Evolutionary conservation across 2,888 invertebrate species (phyloP).

Genomic region (Ypsolopha sequella): DNA sequence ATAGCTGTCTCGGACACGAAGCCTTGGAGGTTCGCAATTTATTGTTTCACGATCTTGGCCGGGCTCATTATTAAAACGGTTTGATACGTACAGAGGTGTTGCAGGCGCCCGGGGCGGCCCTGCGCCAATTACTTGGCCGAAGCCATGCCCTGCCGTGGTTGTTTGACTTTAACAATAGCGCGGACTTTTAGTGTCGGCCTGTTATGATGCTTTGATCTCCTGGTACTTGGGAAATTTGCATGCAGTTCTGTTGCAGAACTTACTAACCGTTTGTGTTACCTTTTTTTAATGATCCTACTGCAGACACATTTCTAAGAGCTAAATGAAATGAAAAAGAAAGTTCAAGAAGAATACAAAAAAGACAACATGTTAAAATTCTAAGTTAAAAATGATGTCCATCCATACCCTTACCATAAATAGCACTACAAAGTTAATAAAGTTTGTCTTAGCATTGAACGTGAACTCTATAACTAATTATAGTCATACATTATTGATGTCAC

Average conservation of each 20-base stretch:
- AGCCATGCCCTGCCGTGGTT: constrained; percentile 36
- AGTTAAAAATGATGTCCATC: too few species aligned
- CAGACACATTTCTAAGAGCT: too few species aligned
- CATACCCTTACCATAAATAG: too few species aligned
- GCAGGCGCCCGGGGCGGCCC: constrained; percentile 56
- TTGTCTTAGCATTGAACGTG: too few species aligned
- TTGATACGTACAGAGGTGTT: constrained; percentile 68
- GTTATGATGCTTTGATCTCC: constrained; percentile 20
- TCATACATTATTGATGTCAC: constrained; percentile 7
- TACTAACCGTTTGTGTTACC: too few species aligned
- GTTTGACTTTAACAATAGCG: constrained; percentile 46
- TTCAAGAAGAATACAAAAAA: not conserved
- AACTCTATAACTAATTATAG: too few species aligned
- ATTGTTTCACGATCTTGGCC: constrained; percentile 69
- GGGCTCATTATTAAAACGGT: constrained; percentile 70
- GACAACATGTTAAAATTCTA: too few species aligned
- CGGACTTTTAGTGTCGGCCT: constrained; percentile 24
- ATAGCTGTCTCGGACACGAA: constrained; percentile 69
- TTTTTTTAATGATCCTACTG: too few species aligned
- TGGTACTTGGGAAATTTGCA: constrained; percentile 15
- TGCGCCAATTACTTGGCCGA: constrained; percentile 58
- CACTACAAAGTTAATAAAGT: too few species aligned
- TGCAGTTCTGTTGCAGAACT: not conserved
- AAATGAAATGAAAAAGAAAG: not conserved
- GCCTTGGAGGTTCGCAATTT: constrained; percentile 70